phyloP scores from a whole-genome alignment of 2,113 vertebrate genomes.

The Gila orcuttii region DNA sequence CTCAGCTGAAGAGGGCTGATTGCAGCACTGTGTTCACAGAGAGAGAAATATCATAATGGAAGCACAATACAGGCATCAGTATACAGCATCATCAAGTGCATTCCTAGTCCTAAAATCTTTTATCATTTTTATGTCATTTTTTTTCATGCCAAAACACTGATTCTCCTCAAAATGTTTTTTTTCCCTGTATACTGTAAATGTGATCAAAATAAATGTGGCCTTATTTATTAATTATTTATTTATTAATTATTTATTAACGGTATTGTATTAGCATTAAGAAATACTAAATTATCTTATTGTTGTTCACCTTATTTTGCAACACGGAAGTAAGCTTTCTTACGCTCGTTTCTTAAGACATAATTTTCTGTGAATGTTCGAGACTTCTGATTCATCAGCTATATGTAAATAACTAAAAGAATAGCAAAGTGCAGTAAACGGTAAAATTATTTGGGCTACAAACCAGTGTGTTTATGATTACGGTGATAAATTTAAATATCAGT shows the following conservation, averaged over 20 bases:
- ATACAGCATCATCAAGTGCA: conserved; percentile 44
- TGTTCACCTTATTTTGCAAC: neutral
- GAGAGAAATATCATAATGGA: conserved; percentile 45
- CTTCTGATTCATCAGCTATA: neutral
- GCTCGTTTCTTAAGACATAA: no score
- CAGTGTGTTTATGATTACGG: neutral
- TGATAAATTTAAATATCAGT: no score
- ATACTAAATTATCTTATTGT: neutral
- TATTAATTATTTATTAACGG: no score
- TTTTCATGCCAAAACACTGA: neutral
- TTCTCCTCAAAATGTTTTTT: neutral
- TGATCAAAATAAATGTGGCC: neutral
- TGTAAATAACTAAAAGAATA: neutral
- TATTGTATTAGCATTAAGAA: neutral
- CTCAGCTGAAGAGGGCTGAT: conserved; percentile 66
- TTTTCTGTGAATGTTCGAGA: neutral
- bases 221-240: neutral
- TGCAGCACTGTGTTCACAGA: conserved; percentile 52
- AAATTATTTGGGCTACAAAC: neutral
- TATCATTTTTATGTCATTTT: neutral
- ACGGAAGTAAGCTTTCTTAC: neutral
- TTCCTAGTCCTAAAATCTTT: conserved; percentile 1
- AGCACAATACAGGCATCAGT: conserved; percentile 34
- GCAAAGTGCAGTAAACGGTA: neutral
- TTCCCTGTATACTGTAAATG: neutral